Base-by-base conservation (phyloP, 1,140 invertebrate genomes). In the Heliconius congener region DNA sequence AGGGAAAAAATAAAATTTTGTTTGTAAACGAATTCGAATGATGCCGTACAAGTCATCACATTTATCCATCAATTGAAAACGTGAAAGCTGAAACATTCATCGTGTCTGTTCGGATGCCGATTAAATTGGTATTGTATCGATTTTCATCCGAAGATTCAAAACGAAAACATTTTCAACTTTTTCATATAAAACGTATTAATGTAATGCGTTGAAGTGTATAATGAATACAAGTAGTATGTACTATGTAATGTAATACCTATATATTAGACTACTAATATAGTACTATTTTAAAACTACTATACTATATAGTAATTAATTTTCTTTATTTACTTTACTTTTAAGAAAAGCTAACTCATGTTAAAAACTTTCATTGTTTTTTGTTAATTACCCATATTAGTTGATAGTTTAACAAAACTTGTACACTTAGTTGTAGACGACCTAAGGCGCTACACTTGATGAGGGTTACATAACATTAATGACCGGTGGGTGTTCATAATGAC, bases 401-500 rank as follows among this genome's bases (percentile, higher is more conserved):
- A 66, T n/a, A 66, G n/a, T 66, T 30, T 66, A 66, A 27, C 3
- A 66, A 66, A 66, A 66, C 60, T 66, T 66, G 11, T 66, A 2
- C 13, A 52, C 50, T 52, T 8, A 52, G 8, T 30, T 66, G 55
- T 13, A 55, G 74, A 37, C 71, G 57, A 74, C 70, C 46, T 75
- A 66, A 76, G 52, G 76, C 71, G 71, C 27, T 73, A 77, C 66
- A 72, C 60, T 79, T 79, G 81, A 81, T 77, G 74, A 23, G 71
- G 57, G 46, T 46, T 52, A 73, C 80, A 77, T 76, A 78, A 57
- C 66, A 71, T 46, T 83, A 83, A 81, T 75, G 77, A 60, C 71
- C 66, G 71, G 37, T 66, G 77, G 77, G 79, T 74, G 76, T 74
- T 76, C 71, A 50, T 76, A 79, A 81, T 74, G 76, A 81, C 79